Conservation (phyloP, 2,797 vertebrate genomes). For the Sebastes cheni region DNA sequence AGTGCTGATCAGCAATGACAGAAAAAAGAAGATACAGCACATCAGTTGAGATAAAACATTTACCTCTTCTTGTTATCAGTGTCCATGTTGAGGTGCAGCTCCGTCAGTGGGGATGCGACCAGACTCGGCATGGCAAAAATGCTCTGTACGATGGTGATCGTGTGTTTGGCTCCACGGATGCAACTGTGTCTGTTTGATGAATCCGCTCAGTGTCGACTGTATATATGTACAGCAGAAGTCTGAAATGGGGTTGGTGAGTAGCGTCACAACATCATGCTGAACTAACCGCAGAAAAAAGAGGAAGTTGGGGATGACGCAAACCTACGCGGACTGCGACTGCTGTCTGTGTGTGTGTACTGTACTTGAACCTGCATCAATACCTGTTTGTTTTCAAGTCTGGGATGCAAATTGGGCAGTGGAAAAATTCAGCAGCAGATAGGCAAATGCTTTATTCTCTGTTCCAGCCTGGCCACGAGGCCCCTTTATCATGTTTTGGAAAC, state of each 20-base stretch:
- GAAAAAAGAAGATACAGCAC: neutral
- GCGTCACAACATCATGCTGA: conserved; percentile 54
- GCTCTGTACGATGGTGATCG: neutral
- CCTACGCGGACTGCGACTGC: conserved; percentile 1
- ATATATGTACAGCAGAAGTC: conserved; percentile 28
- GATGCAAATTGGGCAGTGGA: conserved; percentile 81
- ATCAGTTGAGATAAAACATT: neutral
- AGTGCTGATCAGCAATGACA: neutral
- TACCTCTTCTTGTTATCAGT: conserved; percentile 69
- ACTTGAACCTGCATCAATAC: conserved; percentile 11
- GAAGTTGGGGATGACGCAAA: conserved; percentile 79
- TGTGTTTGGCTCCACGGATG: neutral
- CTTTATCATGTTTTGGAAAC: neutral
- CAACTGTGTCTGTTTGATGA: conserved; percentile 19
- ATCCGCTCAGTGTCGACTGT: neutral
- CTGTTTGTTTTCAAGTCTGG: conserved; percentile 46
- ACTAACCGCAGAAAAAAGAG: conserved; percentile 80
- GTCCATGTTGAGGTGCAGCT: conserved; percentile 69
- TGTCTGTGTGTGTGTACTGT: conserved; percentile 22
- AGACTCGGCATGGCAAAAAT: conserved; percentile 67
- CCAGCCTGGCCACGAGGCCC: neutral
- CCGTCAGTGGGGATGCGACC: conserved; percentile 39
- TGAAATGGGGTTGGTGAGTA: conserved; percentile 3
- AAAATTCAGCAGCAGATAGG: conserved; percentile 68
- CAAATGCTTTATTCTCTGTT: conserved; percentile 65